Evolutionary conservation across 2,888 invertebrate genomes (phyloP).

Genomic region (Pseudanteris insignis): DNA sequence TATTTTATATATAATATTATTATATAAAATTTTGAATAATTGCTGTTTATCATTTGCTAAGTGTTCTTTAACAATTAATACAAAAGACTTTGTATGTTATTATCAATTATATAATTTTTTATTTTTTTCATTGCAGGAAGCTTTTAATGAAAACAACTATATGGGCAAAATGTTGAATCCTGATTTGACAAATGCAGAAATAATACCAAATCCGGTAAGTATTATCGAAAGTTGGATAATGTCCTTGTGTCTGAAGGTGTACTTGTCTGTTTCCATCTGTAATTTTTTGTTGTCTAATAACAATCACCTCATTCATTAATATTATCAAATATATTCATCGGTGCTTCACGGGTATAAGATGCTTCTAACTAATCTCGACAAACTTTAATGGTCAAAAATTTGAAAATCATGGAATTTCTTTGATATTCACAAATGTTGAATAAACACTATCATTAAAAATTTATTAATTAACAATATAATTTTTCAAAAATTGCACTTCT

Average conservation of each 20-base stretch:
- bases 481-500: no score
- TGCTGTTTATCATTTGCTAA: no score
- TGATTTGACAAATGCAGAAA: conserved; percentile 1
- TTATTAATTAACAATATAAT: no score
- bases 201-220: conserved; percentile 16
- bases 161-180: conserved; percentile 30
- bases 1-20: no score
- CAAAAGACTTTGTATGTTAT: no score
- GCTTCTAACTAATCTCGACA: conserved; percentile 14
- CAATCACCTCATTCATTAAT: conserved; percentile 17
- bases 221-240: background rate
- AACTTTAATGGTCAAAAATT: no score
- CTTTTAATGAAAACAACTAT: conserved; percentile 9
- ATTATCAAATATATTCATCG: conserved; percentile 12
- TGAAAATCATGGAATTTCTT: no score
- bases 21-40: no score
- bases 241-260: conserved; percentile 14
- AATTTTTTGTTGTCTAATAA: conserved; percentile 16
- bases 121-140: background rate
- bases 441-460: no score
- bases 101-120: no score
- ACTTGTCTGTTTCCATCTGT: conserved; percentile 12
- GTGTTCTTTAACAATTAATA: no score
- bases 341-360: conserved; percentile 10
- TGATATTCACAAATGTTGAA: no score